phyloP scores from a whole-genome alignment of 2,888 invertebrate species.

The Carcina quercana region DNA sequence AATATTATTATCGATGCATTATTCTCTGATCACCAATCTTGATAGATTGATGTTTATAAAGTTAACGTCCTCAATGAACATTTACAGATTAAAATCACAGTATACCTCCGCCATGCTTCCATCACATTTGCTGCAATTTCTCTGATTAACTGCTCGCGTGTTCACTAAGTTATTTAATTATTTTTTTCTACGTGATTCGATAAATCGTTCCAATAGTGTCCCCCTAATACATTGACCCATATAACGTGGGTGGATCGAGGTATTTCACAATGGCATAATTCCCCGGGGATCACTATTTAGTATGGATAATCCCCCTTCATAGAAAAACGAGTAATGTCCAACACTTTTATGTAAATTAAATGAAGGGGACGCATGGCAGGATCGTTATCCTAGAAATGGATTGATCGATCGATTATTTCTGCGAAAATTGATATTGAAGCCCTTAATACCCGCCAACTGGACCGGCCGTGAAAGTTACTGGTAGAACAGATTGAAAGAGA shows the following conservation, averaged over 20 bases:
- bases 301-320: constrained; percentile 63
- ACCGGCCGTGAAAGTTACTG: too few species aligned
- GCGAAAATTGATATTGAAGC: constrained; percentile 32
- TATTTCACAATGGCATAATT: constrained; percentile 47
- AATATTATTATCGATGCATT: too few species aligned
- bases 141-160: too few species aligned
- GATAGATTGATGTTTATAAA: too few species aligned
- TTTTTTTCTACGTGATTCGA: constrained; percentile 6
- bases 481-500: too few species aligned
- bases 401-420: constrained; percentile 46
- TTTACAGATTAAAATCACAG: too few species aligned
- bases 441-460: constrained; percentile 44
- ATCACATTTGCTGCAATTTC: too few species aligned
- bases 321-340: constrained; percentile 60
- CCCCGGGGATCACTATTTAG: constrained; percentile 58
- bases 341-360: constrained; percentile 68
- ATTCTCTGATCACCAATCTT: too few species aligned
- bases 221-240: constrained; percentile 30
- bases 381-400: constrained; percentile 36
- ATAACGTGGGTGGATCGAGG: constrained; percentile 27
- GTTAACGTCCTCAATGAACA: too few species aligned
- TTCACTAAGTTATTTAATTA: too few species aligned
- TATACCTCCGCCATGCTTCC: too few species aligned
- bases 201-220: constrained; percentile 25
- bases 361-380: constrained; percentile 46